Evolutionary conservation across 2,113 vertebrate genomes (phyloP), one percentile per base, ranked within the genome.

Genomic region (Gymnobelideus leadbeateri): DNA sequence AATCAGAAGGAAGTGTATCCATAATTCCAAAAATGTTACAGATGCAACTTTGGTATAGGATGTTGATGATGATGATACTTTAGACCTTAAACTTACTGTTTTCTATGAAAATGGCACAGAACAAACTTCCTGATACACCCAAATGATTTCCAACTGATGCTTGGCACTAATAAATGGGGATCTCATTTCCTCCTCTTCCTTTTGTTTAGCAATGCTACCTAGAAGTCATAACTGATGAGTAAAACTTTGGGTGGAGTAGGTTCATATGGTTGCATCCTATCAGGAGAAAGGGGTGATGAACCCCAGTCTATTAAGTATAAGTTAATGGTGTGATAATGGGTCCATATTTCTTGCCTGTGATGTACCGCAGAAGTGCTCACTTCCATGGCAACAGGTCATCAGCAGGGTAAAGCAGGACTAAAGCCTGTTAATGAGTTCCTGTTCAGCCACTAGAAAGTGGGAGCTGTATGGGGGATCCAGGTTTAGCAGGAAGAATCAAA

Each of bases 251-350:
- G 21, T n/a, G 91, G 51, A 53, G 84, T 23, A 51, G 92, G 90
- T 49, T 93, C n/a, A 4, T 10, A 93, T 37, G 50, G 49, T 89
- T 61, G 31, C 10, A 25, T 96, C 6, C 21, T 52, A 51, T 53
- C 93, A 89, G 50, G 24, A 92, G 51, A 89, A 57, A 92, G 77
- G 92, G 93, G 50, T 57, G 96, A n/a, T 61, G 91, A 94, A 31
- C 90, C 55, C 68, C 49, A 89, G 94, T 89, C 77, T 51, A 3
- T 91, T 94, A 93, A 49, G n/a, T 43, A 52, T 23, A 19, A 52
- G 77, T 84, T 68, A 95, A 51, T 57, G 94, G 93, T 37, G 77
- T 47, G 77, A 89, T 93, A 46, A 77, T 91, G 46, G 92, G 10
- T 89, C 91, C 91, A n/a, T 91, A 84, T 95, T 93, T 51, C 93